A percentile compares a stretch with the other conserved stretches of the same genome.
Evolutionary conservation across 2,113 vertebrate genomes (phyloP).

Genomic region (Cryptotis parvus): DNA sequence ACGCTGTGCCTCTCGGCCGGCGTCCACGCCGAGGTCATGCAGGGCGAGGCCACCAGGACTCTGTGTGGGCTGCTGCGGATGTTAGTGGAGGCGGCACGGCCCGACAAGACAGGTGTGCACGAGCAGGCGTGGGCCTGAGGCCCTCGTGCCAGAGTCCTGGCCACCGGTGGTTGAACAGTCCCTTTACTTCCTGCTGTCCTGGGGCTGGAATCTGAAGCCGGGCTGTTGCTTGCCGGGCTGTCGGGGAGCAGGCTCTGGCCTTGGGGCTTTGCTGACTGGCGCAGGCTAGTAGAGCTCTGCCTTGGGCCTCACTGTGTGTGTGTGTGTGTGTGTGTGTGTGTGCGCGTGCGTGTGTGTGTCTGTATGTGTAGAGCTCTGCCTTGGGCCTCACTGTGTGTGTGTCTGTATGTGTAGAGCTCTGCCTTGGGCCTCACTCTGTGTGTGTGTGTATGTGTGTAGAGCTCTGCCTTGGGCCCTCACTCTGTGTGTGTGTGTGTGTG

Average conservation of each 20-base stretch:
- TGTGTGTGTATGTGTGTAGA: neutral
- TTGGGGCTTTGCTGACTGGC: no score
- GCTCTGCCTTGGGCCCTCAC: no score
- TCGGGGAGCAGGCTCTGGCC: neutral
- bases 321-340: neutral
- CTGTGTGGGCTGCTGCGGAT: constrained; percentile 95
- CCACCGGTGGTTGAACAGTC: no score
- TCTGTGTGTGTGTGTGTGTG: no score
- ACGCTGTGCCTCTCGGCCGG: constrained; percentile 95
- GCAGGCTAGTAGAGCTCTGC: no score
- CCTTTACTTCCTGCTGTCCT: neutral
- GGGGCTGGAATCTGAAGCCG: neutral
- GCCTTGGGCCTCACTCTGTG: no score
- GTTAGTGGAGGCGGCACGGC: constrained; percentile 95
- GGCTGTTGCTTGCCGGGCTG: neutral
- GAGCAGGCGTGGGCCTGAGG: neutral
- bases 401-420: no score
- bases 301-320: neutral
- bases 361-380: no score
- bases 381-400: no score
- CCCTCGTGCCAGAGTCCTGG: neutral
- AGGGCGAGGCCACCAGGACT: constrained; percentile 94
- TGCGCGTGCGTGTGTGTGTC: neutral
- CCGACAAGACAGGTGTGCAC: constrained; percentile 92
- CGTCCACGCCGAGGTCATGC: constrained; percentile 95